Percentiles rank a stretch among this genome's conserved stretches.
These are phyloP conservation scores for Apotomis capreana DNA, from an alignment of 2,888 invertebrate species.

Conservation along the genomic window DNA sequence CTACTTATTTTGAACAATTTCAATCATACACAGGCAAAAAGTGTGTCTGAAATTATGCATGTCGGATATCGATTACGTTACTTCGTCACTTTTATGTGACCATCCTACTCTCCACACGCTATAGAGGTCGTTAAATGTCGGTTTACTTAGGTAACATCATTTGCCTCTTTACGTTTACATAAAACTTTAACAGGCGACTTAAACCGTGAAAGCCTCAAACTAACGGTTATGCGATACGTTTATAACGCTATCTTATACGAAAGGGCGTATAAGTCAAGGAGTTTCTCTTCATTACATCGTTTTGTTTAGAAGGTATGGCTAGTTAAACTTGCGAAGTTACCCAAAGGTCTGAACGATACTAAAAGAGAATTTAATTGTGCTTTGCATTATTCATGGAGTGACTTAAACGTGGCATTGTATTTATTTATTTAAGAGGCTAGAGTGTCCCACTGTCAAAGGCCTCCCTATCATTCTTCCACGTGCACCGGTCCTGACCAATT, in stretches of 20 bases:
- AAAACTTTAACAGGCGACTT: constrained; percentile 40
- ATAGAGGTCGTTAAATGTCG: constrained; percentile 33
- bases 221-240: constrained; percentile 38
- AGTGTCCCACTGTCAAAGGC: too few relatives aligned
- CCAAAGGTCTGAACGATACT: constrained; percentile 24
- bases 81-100: neutral
- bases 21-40: too few relatives aligned
- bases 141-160: constrained; percentile 40
- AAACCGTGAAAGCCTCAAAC: constrained; percentile 39
- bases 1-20: too few relatives aligned
- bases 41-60: neutral
- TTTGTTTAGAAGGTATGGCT: constrained; percentile 4
- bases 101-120: neutral
- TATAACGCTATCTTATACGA: neutral
- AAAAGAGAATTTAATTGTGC: constrained; percentile 29
- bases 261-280: constrained; percentile 4
- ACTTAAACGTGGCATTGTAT: neutral
- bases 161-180: constrained; percentile 40
- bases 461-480: too few relatives aligned
- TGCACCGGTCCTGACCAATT: too few relatives aligned
- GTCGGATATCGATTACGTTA: neutral
- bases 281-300: neutral
- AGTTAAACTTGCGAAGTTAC: constrained; percentile 26
- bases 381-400: constrained; percentile 22
- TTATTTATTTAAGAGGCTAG: too few relatives aligned